Evolutionary conservation across 2,797 vertebrate genomes (phyloP), one percentile per base, ranked within the genome.

Genomic region (Halcyon badia): DNA sequence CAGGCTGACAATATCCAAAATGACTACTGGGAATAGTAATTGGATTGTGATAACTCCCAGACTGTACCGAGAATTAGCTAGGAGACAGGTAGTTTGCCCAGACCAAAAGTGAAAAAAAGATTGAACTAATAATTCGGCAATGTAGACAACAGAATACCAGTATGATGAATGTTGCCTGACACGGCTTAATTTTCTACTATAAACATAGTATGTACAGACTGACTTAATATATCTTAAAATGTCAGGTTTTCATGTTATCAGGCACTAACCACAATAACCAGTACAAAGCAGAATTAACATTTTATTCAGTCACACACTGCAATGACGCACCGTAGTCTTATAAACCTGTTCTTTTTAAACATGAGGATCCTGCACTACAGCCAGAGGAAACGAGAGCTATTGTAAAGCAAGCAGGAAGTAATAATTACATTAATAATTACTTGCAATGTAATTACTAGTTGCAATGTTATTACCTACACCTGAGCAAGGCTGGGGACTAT

Each of bases 81-180:
- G 35, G 19, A 70, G 25, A 62, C 11, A 41, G 18, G 4, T 46
- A 70, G 54, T 51, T 58, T 73, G 17, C 22, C 70, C 42, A 46
- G n/a, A 14, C 4, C 60, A 66, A 96, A 87, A 49, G 12, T 62
- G 42, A 61, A 66, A 51, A 49, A 73, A 28, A 2, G 10, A 41
- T 75, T 80, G 5, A 25, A 51, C 25, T 46, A 58, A 48, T 64
- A 46, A 39, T 49, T 73, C 71, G 83, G 10, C 16, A 46, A 30
- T 15, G 11, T 16, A 75, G 33, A 37, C 22, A 81, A 60, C 16
- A 31, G 35, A 80, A 61, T 41, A 49, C 4, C 6, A 3, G 17
- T n/a, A 57, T 0, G 1, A 64, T 1, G 1, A 44, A 44, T 48
- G 16, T 28, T 91, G 49, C 31, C 48, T 75, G n/a, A 68, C 21